phyloP scores from a whole-genome alignment of 1,140 invertebrate genomes.

The Sitophilus oryzae region DNA sequence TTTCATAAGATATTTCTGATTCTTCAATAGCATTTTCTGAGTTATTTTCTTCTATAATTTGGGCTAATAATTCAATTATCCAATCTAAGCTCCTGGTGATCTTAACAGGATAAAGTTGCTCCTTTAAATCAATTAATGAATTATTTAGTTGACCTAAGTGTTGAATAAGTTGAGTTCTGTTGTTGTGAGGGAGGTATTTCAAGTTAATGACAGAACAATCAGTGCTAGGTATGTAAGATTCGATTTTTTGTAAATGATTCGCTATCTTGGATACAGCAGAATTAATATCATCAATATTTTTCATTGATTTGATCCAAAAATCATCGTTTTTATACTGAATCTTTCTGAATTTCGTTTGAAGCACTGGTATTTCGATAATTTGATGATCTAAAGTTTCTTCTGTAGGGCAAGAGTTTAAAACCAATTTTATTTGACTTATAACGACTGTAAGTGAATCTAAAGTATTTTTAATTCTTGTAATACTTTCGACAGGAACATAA shows the following conservation, averaged over 20 bases:
- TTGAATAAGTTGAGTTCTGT: constrained; percentile 2
- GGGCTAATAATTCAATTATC: constrained; percentile 9
- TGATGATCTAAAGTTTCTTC: constrained; percentile 44
- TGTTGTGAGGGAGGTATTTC: constrained; percentile 17
- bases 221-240: constrained; percentile 18
- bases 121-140: constrained; percentile 36
- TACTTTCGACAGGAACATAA: constrained; percentile 15
- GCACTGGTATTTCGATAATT: constrained; percentile 45
- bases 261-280: constrained; percentile 46
- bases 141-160: constrained; percentile 24
- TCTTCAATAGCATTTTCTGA: constrained; percentile 30
- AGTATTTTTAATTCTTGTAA: constrained; percentile 7
- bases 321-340: constrained; percentile 47
- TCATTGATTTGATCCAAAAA: constrained; percentile 47
- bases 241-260: constrained; percentile 42
- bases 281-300: constrained; percentile 44
- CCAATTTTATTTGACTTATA: constrained; percentile 54
- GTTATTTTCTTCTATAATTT: constrained; percentile 4
- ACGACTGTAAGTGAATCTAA: constrained; percentile 33
- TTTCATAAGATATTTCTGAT: constrained; percentile 33
- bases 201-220: constrained; percentile 7
- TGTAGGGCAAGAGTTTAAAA: constrained; percentile 55
- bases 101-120: constrained; percentile 27
- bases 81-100: constrained; percentile 27
- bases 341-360: constrained; percentile 32